These are phyloP conservation scores for Rotaria magnacalcarata DNA, from an alignment of 2,888 invertebrate species.

Conservation along the genomic window DNA sequence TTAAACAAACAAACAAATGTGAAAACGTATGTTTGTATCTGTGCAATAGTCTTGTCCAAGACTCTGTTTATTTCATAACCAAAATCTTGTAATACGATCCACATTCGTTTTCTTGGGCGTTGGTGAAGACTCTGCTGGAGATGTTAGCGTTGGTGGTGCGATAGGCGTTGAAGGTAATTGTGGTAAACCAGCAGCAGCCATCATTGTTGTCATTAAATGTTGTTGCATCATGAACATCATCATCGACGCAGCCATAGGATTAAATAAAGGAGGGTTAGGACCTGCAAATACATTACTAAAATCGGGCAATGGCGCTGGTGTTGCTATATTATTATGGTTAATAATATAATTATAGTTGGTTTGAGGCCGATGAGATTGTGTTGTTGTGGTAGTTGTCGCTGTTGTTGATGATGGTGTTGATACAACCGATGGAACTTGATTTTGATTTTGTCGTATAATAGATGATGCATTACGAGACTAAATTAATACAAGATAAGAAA, in stretches of 20 bases:
- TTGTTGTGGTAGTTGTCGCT: not conserved
- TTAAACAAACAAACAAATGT: constrained; percentile 16
- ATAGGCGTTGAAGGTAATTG: not conserved
- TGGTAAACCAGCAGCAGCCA: constrained; percentile 24
- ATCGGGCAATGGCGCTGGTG: not conserved
- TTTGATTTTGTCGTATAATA: not conserved
- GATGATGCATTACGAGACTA: constrained; percentile 13
- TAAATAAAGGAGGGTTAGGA: not conserved
- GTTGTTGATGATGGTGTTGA: not conserved
- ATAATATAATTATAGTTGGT: constrained; percentile 31
- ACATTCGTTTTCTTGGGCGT: not conserved
- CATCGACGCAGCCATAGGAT: constrained; percentile 8
- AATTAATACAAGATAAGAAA: not conserved
- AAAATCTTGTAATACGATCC: constrained; percentile 18
- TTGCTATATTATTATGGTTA: constrained; percentile 30
- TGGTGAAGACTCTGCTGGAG: not conserved
- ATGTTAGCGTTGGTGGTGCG: not conserved
- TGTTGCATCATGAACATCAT: constrained; percentile 31
- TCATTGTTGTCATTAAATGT: constrained; percentile 22
- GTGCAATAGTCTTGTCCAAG: not conserved
- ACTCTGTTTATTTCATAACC: not conserved
- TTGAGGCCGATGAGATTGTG: not conserved
- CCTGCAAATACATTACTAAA: not conserved
- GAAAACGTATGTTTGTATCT: not conserved
- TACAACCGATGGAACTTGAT: not conserved